Evolutionary conservation across 1,140 invertebrate species (phyloP), one percentile per base, ranked within the genome.

Genomic region (Xylocopa sonorina): DNA sequence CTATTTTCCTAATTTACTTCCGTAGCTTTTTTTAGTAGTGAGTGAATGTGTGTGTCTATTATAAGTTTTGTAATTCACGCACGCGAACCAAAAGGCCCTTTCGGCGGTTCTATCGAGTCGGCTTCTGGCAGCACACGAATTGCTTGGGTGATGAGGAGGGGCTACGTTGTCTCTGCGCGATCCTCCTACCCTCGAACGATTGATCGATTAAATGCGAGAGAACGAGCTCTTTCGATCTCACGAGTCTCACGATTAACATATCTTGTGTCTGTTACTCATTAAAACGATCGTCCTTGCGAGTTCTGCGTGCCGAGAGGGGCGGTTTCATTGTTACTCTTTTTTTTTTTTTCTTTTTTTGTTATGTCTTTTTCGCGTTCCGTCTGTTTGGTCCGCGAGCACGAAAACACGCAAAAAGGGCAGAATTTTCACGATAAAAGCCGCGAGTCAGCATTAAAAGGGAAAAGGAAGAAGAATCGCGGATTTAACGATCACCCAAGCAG

Each of bases 131-230:
- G 87, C 83, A 89, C 87, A 84, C 84, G 85, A 89, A 90, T 90
- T 91, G 92, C 92, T 92, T 92, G 92, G 92, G 92, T 92, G 92
- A 93, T 90, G 88, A 78, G 66, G 43, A 77, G 75, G 55, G n/a
- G 43, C 32, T 32, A 27, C 29, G 18, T 43, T 41, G 16, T 58
- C 6, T 46, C 53, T 12, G 5, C 34, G 50, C 38, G 53, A 58
- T 60, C 41, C 53, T 50, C 53, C 53, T 73, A 50, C 63, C 16
- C 41, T 74, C 43, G 29, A 34, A 38, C 50, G 57, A 34, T n/a
- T 29, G 18, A 34, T 34, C 29, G 57, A 12, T 14, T 32, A 10
- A 1, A n/a, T 9, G 16, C n/a, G n/a, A n/a, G n/a, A n/a, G 5
- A 5, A 24, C 18, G 12, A 34, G n/a, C 10, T 58, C 9, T 46